Conservation (phyloP, 2,797 vertebrate genomes). For the Sphenopsis melanotis region DNA sequence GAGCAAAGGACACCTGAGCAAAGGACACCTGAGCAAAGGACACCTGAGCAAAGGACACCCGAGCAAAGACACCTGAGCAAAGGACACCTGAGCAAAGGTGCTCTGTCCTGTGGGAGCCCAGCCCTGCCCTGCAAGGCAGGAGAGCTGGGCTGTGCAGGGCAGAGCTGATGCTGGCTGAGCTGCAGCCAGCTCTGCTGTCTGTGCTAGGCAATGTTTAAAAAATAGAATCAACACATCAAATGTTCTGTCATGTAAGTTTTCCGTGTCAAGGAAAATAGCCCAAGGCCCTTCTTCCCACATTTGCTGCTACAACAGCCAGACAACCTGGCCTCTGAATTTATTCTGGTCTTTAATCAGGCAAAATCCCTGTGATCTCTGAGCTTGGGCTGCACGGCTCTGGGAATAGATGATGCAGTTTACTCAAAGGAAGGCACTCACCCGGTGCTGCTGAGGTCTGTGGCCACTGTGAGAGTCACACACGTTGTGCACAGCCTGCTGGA, state of each 20-base stretch:
- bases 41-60: too few species aligned
- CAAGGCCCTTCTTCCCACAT: constrained; percentile 26
- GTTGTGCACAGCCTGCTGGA: not conserved
- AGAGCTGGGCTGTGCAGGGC: not conserved
- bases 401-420: not conserved
- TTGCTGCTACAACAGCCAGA: constrained; percentile 41
- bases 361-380: constrained; percentile 40
- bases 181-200: constrained; percentile 5
- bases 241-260: constrained; percentile 51
- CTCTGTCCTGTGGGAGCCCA: not conserved
- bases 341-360: constrained; percentile 52
- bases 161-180: not conserved
- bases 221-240: constrained; percentile 61
- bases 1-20: too few species aligned
- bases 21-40: not conserved
- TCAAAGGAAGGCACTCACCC: not conserved
- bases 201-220: constrained; percentile 12
- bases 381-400: not conserved
- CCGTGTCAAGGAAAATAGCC: constrained; percentile 57
- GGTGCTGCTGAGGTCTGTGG: not conserved
- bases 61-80: too few species aligned
- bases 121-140: not conserved
- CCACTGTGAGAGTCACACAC: not conserved
- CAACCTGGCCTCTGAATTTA: constrained; percentile 51
- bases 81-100: not conserved